phyloP scores from a whole-genome alignment of 2,113 vertebrate species.

The Clarias batrachus region DNA sequence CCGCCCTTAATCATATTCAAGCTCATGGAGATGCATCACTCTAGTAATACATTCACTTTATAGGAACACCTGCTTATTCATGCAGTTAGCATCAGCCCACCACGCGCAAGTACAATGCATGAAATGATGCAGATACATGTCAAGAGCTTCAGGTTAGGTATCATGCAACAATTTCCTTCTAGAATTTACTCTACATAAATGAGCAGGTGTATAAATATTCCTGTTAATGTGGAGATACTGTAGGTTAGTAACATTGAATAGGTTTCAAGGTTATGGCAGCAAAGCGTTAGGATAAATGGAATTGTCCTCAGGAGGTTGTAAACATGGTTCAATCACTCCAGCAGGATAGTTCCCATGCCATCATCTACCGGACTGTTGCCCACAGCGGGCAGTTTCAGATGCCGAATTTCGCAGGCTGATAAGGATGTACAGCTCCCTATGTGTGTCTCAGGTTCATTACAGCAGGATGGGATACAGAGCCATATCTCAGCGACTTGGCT shows the following conservation, averaged over 20 bases:
- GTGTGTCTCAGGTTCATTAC: constrained; percentile 4
- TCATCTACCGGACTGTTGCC: too few species aligned
- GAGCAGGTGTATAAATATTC: too few species aligned
- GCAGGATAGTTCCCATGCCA: not conserved
- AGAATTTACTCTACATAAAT: too few species aligned
- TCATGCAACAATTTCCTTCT: too few species aligned
- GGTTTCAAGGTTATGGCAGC: not conserved
- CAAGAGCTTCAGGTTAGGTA: too few species aligned
- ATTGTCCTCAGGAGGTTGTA: not conserved
- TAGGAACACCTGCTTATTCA: not conserved
- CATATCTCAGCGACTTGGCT: not conserved
- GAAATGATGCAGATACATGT: too few species aligned
- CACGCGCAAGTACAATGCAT: too few species aligned
- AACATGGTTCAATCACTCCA: not conserved
- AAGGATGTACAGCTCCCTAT: not conserved
- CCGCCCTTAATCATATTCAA: too few species aligned
- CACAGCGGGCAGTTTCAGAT: constrained; percentile 11
- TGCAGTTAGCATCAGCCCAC: too few species aligned
- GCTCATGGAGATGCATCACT: not conserved
- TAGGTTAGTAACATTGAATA: not conserved
- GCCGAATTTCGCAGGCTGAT: not conserved
- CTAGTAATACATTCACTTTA: not conserved
- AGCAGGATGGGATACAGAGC: not conserved
- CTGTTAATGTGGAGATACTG: too few species aligned
- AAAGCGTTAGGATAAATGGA: not conserved